Evolutionary conservation across 2,888 invertebrate genomes (phyloP).

Genomic region (Polyommatus iphigenia): DNA sequence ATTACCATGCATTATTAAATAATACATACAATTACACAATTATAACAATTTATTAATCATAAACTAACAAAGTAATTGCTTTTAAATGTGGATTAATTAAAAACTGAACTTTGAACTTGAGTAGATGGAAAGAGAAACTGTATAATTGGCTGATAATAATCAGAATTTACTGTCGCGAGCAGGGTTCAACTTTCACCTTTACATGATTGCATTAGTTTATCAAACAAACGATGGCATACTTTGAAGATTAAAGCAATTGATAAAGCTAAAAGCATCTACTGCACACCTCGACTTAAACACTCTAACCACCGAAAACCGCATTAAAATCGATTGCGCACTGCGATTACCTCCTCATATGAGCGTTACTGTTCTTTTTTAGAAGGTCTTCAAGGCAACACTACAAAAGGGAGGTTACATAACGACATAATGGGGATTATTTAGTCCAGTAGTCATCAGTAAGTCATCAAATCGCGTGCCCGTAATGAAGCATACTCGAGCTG

Average conservation of each 20-base stretch:
- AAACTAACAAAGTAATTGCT: not conserved
- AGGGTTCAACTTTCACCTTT: not conserved
- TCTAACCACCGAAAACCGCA: not conserved
- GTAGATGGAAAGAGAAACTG: not conserved
- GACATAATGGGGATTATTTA: constrained; percentile 13
- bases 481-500: constrained; percentile 15
- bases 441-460: constrained; percentile 15
- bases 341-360: not conserved
- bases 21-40: constrained; percentile 21
- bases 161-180: not conserved
- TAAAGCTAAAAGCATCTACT: no score
- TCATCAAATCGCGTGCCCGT: constrained; percentile 14
- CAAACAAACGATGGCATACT: not conserved
- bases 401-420: not conserved
- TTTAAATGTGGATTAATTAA: not conserved
- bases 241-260: not conserved
- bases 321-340: not conserved
- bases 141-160: not conserved
- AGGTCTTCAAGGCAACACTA: not conserved
- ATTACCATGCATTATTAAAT: constrained; percentile 20
- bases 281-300: not conserved
- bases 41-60: constrained; percentile 15
- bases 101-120: not conserved
- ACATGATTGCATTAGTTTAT: not conserved
- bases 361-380: not conserved